Percentiles rank a stretch among this genome's conserved stretches.
These are phyloP conservation scores for Iguana delicatissima DNA, from an alignment of 2,797 vertebrate species.

Conservation along the genomic window DNA sequence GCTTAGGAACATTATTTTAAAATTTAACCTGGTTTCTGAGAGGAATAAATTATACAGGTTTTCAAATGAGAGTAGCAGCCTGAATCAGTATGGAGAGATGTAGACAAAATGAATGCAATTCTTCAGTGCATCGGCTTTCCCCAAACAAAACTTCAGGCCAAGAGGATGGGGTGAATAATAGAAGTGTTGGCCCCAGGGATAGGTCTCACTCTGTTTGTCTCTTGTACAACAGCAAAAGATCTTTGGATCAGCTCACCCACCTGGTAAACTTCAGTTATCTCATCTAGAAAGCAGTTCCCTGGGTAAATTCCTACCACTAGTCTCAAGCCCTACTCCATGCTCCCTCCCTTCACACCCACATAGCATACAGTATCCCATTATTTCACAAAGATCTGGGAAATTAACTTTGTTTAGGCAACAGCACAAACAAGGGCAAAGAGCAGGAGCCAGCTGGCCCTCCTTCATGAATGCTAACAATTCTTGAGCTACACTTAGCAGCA, in stretches of 20 bases:
- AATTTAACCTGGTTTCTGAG: background rate
- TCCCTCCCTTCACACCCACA: background rate
- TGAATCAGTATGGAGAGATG: background rate
- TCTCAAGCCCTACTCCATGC: no score
- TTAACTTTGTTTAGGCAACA: background rate
- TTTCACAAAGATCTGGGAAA: background rate
- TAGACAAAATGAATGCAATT: background rate
- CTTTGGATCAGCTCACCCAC: background rate
- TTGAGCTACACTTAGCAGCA: constrained; percentile 31
- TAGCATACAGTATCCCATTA: background rate
- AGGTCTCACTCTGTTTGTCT: background rate
- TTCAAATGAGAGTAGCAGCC: background rate
- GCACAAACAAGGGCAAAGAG: constrained; percentile 3
- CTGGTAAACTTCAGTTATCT: background rate
- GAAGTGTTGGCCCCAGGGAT: background rate
- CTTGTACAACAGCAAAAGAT: background rate
- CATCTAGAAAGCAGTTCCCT: background rate
- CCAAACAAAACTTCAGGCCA: background rate
- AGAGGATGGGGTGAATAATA: background rate
- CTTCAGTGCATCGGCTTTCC: no score
- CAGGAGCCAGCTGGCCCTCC: background rate
- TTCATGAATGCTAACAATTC: background rate
- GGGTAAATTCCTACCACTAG: background rate
- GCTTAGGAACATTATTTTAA: background rate
- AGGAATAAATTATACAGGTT: background rate